Base-by-base conservation (phyloP, 2,113 vertebrate species). In the Nycticorax nycticorax region DNA sequence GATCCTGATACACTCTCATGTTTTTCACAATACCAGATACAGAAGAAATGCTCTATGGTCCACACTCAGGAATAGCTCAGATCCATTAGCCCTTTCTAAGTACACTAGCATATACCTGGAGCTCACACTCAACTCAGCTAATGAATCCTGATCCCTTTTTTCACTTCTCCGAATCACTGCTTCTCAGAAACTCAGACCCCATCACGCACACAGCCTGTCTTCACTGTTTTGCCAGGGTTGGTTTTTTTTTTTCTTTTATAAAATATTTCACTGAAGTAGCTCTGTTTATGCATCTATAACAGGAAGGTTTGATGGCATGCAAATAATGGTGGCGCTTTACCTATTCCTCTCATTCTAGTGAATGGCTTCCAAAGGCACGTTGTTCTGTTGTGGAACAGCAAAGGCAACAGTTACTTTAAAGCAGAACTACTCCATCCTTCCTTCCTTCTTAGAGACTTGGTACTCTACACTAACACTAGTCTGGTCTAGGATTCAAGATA, bases 201-300 rank as follows among this genome's bases (percentile, higher is more conserved):
- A 23, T 4, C 50, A 20, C 0, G 0, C 24, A 47, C 28, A 14
- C 6, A 32, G 35, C 12, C 39, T 3, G 9, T 7, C 50, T 5
- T 18, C 30, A 14, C 56, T 50, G 21, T 13, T 48, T 35, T 3
- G 4, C 3, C 3, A 18, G 12, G 2, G n/a, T n/a, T n/a, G n/a
- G n/a, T n/a, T 14, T 2, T 41, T 52, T 37, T 85, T 73, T 14
- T 14, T 1, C 14, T 39, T 26, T 20, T 62, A 6, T 18, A 18
- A 75, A 82, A 18, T 23, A 43, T 24, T 45, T 35, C 32, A 3
- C 15, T 45, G 7, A 10, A 48, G 52, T 7, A 56, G 45, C 33
- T 74, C 35, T 17, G 17, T 48, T 81, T 14, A 2, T 2, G 3
- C 52, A 67, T 10, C 56, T 35, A 3, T 63, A 66, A 2, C 20